Conservation (phyloP, 2,113 vertebrate species). For the Xenopus borealis region DNA sequence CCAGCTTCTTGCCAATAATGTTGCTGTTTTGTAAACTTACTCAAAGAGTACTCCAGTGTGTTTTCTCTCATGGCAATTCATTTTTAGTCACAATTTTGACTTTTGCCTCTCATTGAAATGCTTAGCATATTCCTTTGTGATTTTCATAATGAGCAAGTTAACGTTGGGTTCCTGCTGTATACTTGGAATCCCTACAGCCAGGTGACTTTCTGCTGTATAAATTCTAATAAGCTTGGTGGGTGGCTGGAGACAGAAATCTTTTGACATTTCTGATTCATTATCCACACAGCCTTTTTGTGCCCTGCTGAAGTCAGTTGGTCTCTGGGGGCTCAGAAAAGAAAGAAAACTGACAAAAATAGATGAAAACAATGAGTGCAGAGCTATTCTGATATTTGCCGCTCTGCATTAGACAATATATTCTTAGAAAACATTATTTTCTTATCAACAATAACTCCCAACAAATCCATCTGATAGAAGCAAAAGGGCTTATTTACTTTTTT, state of each 20-base stretch:
- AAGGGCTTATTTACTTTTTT: not conserved
- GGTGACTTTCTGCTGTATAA: constrained; percentile 13
- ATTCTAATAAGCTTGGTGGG: constrained; percentile 30
- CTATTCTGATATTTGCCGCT: constrained; percentile 10
- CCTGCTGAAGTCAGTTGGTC: constrained; percentile 22
- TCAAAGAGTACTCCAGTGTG: not conserved
- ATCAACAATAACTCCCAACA: constrained; percentile 7
- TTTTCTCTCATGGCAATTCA: not conserved
- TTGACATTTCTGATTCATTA: constrained; percentile 40
- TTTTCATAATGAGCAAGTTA: constrained; percentile 19
- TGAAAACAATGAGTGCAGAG: constrained; percentile 11
- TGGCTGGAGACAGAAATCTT: constrained; percentile 3
- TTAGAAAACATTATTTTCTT: constrained; percentile 1
- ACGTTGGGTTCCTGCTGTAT: not conserved
- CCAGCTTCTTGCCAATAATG: not conserved
- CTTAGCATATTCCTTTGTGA: constrained; percentile 10
- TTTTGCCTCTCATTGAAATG: not conserved
- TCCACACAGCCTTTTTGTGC: constrained; percentile 8
- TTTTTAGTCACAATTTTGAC: not conserved
- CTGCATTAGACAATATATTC: not conserved
- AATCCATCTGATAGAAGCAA: constrained; percentile 18
- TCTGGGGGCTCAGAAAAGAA: constrained; percentile 1
- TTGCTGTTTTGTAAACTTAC: not conserved
- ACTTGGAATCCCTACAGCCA: constrained; percentile 8
- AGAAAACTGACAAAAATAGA: constrained; percentile 26